Base-by-base conservation (phyloP, 1,140 invertebrate genomes). In the Venustaconcha ellipsiformis region DNA sequence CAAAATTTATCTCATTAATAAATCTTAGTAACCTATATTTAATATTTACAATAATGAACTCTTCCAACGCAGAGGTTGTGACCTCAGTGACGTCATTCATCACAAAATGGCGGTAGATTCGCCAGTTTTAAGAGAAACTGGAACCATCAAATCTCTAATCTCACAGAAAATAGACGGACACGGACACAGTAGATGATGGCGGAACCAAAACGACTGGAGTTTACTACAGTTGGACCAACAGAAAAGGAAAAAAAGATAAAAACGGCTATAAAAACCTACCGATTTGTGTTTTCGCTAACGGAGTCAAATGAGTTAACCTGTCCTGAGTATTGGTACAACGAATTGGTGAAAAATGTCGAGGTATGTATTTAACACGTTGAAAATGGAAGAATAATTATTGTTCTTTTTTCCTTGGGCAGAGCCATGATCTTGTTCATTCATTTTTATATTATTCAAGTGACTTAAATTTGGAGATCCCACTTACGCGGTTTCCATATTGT, bases 261-360 rank as follows among this genome's bases (percentile, higher is more conserved):
- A 84, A 86, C 89, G 80, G 83, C 87, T 76, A 86, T 85, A 77
- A 91, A 91, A 83, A 92, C 92, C 58, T 88, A 91, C 73, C 91
- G 93, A 70, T 92, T 94, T 84, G 87, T 89, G 66, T 86, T 94
- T 76, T 89, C 89, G 82, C 89, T 94, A 72, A 89, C 90, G 67
- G 93, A 93, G 85, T 92, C 92, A 18, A 93, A 92, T 85, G 92
- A 93, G 86, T 90, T 91, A 87, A 91, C 90, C 87, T 93, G 91
- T 89, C 92, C 93, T 70, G 92, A 93, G 89, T 93, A 91, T 90
- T 93, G 92, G 90, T 94, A 93, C 89, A 89, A 90, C 84, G 91
- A 93, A 78, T 91, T 93, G 81, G 86, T 93, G 79, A 92, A 91
- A 87, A 83, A 89, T 82, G 90, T 88, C 82, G 91, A 92, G 92